phyloP scores from a whole-genome alignment of 35 echinoderm and acorn worm genomes.

The Diadema setosum region DNA sequence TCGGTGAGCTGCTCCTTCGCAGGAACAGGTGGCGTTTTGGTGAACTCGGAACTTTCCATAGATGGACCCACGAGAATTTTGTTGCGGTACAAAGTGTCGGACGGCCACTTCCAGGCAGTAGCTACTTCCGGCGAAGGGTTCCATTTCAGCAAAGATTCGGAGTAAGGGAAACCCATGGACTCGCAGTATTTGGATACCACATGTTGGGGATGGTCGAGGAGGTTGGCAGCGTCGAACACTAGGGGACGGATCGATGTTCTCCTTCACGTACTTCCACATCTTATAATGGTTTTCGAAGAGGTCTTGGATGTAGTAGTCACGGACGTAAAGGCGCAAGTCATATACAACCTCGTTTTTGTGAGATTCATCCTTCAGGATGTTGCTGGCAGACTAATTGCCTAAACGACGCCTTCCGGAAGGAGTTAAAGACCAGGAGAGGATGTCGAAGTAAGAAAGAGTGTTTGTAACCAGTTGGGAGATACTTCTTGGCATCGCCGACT shows the following conservation, averaged over 20 bases:
- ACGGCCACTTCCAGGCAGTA: background rate
- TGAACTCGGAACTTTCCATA: too few species aligned
- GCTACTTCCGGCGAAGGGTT: background rate
- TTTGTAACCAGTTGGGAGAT: background rate
- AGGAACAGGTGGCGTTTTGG: too few species aligned
- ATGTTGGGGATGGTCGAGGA: background rate
- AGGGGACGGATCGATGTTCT: background rate
- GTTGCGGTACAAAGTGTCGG: too few species aligned
- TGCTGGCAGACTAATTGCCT: too few species aligned
- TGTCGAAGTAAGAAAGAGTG: background rate
- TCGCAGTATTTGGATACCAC: background rate
- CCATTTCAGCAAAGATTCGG: background rate
- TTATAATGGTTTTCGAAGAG: background rate
- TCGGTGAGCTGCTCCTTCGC: too few species aligned
- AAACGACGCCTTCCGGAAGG: background rate
- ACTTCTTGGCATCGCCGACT: background rate
- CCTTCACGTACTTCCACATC: background rate
- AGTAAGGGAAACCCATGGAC: background rate
- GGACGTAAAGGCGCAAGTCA: background rate
- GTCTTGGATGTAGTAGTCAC: background rate
- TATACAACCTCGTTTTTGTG: background rate
- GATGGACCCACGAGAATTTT: too few species aligned
- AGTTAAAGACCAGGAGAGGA: background rate
- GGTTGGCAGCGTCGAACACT: background rate
- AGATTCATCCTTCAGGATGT: too few species aligned